Base-by-base conservation (phyloP, 1,140 invertebrate genomes). In the Hylyphantes graminicola region DNA sequence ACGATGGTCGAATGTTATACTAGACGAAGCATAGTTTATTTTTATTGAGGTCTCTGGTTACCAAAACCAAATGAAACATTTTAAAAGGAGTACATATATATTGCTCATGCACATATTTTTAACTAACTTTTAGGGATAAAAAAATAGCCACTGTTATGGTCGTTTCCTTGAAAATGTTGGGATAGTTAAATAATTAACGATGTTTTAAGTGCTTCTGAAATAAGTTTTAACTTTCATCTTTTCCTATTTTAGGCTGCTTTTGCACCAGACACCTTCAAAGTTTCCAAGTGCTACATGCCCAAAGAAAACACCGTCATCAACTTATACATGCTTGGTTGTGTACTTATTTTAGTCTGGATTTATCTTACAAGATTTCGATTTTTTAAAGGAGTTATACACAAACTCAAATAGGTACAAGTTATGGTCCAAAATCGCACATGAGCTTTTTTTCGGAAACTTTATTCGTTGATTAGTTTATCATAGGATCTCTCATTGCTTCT, bases 281-380 rank as follows among this genome's bases (percentile, higher is more conserved):
- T 94, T 21, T 90, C 90, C 68, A 94, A 94, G 88, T 96, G 95
- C 89, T 92, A 92, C 86, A 92, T 96, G 92, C 94, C 95, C 78
- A 90, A 91, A 82, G 94, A 95, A 90, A 91, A 90, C 53, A 94
- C 93, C 55, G 92, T 94, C 7, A 87, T 90, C 7, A 72, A 75
- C 8, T 86, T 90, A 2, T 92, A 92, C 86, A 85, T 89, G 19
- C 72, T 87, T 57, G 88, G 85, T 11, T 19, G 50, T 19, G 12
- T 82, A 17, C 54, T 61, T 17, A 63, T 86, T 53, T 51, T 86
- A 53, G n/a, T 87, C 3, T 87, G 86, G 86, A 63, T 86, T 8
- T 64, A 85, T 63, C 59, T 78, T n/a, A 65, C 77, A 19, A 61
- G 86, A 55, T 73, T 48, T 12, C 61, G 85, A 76, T 77, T 77